Conservation (phyloP, 1,140 invertebrate species). For the Ganaspis sp. region DNA sequence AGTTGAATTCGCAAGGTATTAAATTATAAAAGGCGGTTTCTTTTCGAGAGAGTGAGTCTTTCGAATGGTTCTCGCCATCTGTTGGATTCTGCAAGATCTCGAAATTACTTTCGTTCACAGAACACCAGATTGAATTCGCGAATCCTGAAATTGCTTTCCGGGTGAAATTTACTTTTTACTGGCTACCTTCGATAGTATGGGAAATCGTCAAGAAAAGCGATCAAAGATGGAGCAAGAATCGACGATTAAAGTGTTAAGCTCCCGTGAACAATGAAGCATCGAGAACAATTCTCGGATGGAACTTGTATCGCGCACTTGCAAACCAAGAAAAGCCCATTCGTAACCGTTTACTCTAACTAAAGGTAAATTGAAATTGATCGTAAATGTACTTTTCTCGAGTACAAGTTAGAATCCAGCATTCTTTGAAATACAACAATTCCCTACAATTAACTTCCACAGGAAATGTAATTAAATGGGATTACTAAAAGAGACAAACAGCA, state of each 20-base stretch:
- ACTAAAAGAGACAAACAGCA: background rate
- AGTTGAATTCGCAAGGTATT: background rate
- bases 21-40: background rate
- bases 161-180: background rate
- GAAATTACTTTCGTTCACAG: background rate
- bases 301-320: background rate
- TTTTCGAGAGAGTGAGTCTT: background rate
- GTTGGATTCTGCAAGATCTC: conserved; percentile 12
- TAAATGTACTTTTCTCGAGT: background rate
- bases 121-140: background rate
- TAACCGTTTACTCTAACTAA: background rate
- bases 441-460: background rate
- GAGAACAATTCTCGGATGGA: background rate
- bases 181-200: background rate
- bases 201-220: conserved; percentile 9
- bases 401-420: background rate
- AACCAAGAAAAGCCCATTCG: conserved; percentile 1
- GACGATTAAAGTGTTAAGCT: conserved; percentile 9
- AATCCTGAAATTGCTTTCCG: conserved; percentile 5
- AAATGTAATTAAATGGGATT: background rate
- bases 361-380: conserved; percentile 10
- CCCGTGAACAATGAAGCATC: background rate
- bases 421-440: background rate
- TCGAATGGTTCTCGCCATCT: conserved; percentile 4
- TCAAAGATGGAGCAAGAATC: background rate